Evolutionary conservation across 2,888 invertebrate genomes (phyloP).

Genomic region (Spisula solida): DNA sequence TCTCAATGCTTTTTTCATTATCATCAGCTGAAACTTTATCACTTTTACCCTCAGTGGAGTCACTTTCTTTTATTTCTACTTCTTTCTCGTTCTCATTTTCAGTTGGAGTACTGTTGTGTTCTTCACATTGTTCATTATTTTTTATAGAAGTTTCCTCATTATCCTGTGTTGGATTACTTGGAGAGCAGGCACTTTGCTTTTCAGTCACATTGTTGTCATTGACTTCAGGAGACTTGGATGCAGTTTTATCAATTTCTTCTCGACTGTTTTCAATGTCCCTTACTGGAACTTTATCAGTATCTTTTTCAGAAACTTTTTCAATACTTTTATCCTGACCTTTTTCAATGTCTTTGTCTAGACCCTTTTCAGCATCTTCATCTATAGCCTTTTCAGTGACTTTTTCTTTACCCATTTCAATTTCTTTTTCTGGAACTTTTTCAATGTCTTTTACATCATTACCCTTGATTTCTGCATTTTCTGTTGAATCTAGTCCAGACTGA

Average conservation of each 20-base stretch:
- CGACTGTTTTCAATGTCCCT: background rate
- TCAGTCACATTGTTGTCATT: constrained; percentile 16
- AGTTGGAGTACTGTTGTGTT: background rate
- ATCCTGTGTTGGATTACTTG: background rate
- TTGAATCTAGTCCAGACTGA: background rate
- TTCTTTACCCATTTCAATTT: background rate
- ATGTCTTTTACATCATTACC: background rate
- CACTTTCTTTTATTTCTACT: background rate
- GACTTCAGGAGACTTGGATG: background rate
- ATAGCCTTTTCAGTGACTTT: background rate
- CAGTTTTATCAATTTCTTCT: background rate
- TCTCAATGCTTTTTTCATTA: background rate
- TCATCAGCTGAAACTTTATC: background rate
- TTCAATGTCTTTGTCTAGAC: background rate
- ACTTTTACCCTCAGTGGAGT: background rate
- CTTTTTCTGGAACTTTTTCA: background rate
- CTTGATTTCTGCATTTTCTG: background rate
- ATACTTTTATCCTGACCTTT: background rate
- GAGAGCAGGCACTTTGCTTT: background rate
- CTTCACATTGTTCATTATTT: background rate
- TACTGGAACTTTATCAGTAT: background rate
- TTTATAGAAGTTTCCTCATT: background rate
- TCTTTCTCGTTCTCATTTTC: background rate
- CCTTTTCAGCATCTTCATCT: background rate
- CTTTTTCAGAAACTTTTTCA: background rate